These are phyloP conservation scores for Orius laevigatus DNA, from an alignment of 1,140 invertebrate species.

Conservation along the genomic window DNA sequence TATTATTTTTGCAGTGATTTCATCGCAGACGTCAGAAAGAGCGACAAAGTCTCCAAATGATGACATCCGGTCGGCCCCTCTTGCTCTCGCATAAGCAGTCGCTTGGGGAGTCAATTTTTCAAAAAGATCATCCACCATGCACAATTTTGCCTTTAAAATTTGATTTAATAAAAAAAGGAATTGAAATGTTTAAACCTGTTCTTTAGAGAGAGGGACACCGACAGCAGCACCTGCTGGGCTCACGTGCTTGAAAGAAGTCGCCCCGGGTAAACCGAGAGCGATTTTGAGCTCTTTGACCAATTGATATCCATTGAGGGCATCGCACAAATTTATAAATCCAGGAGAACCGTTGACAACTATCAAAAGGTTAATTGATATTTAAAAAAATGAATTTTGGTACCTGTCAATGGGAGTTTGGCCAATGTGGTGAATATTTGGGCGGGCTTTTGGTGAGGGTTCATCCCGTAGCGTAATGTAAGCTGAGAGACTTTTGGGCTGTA, in stretches of 20 bases:
- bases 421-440: constrained; percentile 80
- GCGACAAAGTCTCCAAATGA: constrained; percentile 98
- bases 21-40: constrained; percentile 82
- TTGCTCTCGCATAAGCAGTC: constrained; percentile 82
- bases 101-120: constrained; percentile 70
- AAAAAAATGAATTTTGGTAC: constrained; percentile 24
- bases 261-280: constrained; percentile 69
- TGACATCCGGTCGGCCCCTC: constrained; percentile 96
- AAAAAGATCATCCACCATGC: constrained; percentile 80
- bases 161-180: neutral
- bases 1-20: constrained; percentile 41
- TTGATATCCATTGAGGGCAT: constrained; percentile 95
- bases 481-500: constrained; percentile 65
- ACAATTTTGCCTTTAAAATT: constrained; percentile 56
- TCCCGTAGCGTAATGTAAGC: constrained; percentile 79
- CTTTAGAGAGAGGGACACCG: constrained; percentile 46
- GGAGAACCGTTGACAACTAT: constrained; percentile 84
- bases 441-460: constrained; percentile 96
- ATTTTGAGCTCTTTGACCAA: constrained; percentile 75
- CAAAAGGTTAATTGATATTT: constrained; percentile 3
- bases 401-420: constrained; percentile 64
- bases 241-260: constrained; percentile 95
- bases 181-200: constrained; percentile 13
- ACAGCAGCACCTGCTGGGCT: constrained; percentile 92
- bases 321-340: constrained; percentile 94